A percentile compares a stretch with the other conserved stretches of the same genome.
These are phyloP conservation scores for Cryptotis parvus DNA, from an alignment of 2,113 vertebrate genomes.

Conservation along the genomic window DNA sequence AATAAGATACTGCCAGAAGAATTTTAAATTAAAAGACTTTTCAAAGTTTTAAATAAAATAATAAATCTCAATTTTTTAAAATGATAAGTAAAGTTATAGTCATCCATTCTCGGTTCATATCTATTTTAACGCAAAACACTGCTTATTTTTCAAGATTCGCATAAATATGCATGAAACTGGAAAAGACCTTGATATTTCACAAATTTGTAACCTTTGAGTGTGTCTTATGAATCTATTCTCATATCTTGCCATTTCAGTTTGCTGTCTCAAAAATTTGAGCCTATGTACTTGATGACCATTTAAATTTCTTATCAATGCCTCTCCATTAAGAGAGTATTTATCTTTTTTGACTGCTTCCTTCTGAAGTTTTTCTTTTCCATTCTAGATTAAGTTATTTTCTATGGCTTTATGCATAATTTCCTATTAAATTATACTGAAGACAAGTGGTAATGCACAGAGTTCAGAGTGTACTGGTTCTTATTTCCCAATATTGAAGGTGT, in stretches of 20 bases:
- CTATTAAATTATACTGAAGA: no score
- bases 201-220: constrained; percentile 69
- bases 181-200: constrained; percentile 64
- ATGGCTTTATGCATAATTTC: no score
- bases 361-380: no score
- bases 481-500: no score
- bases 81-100: constrained; percentile 40
- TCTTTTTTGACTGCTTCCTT: no score
- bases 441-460: no score
- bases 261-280: constrained; percentile 28
- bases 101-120: constrained; percentile 24
- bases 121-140: constrained; percentile 34
- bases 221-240: constrained; percentile 71
- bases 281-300: constrained; percentile 9
- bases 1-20: neutral
- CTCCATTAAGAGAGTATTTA: no score
- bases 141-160: constrained; percentile 63
- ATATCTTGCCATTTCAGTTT: constrained; percentile 54
- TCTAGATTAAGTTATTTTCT: no score
- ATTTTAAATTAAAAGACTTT: constrained; percentile 2
- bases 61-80: neutral
- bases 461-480: no score
- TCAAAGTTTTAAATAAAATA: neutral
- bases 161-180: constrained; percentile 70
- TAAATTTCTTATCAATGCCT: no score